Conservation (phyloP, 2,888 invertebrate species). For the Stenolophus ochropezus region DNA sequence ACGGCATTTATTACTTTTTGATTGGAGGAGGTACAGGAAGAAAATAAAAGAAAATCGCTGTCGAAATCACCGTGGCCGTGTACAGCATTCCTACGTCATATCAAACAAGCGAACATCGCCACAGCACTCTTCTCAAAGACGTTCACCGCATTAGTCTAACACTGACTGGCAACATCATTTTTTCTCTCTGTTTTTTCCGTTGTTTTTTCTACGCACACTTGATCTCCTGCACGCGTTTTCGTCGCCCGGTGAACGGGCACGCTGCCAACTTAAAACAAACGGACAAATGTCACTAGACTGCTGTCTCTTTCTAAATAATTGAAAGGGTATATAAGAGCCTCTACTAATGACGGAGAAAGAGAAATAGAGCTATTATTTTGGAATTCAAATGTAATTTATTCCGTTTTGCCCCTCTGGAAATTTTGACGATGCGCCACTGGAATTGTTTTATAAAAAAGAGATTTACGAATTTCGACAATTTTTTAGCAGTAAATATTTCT, state of each 20-base stretch:
- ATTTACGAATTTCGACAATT: constrained; percentile 18
- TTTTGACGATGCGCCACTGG: constrained; percentile 10
- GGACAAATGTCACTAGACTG: constrained; percentile 4
- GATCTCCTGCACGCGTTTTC: constrained; percentile 34
- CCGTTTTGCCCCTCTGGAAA: not conserved
- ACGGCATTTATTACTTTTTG: not conserved
- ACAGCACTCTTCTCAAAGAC: constrained; percentile 10
- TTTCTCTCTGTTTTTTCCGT: constrained; percentile 5
- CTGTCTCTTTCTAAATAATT: constrained; percentile 9
- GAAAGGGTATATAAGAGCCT: not conserved
- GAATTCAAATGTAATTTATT: constrained; percentile 35
- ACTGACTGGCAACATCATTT: constrained; percentile 42
- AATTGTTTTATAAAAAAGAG: not conserved
- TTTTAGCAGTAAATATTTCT: not conserved
- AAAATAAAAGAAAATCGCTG: not conserved
- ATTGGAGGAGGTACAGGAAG: not conserved
- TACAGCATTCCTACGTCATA: constrained; percentile 35
- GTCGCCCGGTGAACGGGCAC: constrained; percentile 38
- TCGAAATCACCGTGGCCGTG: not conserved
- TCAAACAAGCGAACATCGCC: constrained; percentile 28
- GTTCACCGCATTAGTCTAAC: constrained; percentile 39
- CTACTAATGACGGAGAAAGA: not conserved
- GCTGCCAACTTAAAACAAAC: constrained; percentile 37
- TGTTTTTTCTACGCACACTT: constrained; percentile 35
- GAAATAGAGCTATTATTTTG: constrained; percentile 47